Conservation (phyloP, 1,140 invertebrate species). For the Sinonovacula constricta region DNA sequence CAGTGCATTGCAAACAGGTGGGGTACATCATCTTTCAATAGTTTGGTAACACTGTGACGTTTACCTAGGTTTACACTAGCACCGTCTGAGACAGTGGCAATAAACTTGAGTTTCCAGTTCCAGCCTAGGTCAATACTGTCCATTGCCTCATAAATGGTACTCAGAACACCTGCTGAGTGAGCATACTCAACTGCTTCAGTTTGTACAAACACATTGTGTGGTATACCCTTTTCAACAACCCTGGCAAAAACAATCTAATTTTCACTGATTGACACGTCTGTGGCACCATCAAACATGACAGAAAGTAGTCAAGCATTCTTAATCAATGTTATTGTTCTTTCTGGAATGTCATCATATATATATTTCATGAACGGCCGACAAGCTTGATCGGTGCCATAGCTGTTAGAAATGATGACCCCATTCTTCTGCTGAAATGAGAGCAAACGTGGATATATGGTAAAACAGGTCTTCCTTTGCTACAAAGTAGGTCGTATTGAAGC, state of each 20-base stretch:
- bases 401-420: background rate
- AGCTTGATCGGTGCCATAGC: background rate
- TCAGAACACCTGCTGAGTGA: background rate
- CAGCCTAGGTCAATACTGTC: background rate
- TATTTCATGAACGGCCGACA: background rate
- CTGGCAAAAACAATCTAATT: background rate
- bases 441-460: background rate
- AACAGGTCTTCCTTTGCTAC: background rate
- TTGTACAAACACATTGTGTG: background rate
- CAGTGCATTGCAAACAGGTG: conserved; percentile 25
- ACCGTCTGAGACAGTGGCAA: conserved; percentile 7
- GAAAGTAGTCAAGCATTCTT: background rate
- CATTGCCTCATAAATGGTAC: background rate
- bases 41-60: conserved; percentile 2
- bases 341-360: background rate
- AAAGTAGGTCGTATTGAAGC: background rate
- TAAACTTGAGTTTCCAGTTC: background rate
- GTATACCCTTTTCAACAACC: background rate
- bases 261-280: background rate
- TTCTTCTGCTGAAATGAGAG: background rate
- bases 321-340: background rate
- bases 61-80: conserved; percentile 13
- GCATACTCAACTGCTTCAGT: conserved; percentile 10
- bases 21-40: conserved; percentile 23
- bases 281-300: background rate